Base-by-base conservation (phyloP, 2,113 vertebrate genomes). In the Vidua macroura region DNA sequence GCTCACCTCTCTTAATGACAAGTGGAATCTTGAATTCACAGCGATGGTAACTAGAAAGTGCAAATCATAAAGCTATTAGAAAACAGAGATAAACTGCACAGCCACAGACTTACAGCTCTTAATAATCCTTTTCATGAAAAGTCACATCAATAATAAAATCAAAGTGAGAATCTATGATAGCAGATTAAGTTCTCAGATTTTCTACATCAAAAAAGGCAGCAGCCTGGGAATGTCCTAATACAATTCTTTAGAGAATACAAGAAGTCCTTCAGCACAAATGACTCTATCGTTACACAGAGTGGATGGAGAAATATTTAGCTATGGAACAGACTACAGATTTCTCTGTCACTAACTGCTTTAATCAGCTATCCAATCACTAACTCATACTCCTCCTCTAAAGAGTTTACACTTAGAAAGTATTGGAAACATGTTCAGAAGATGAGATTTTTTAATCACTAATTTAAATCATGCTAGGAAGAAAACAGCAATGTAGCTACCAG, bases 1-100 rank as follows among this genome's bases (percentile, higher is more conserved):
- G 92, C 98, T 98, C 81, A 99, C 99, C 99, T 98, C 98, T 98
- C 96, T 99, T 99, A 93, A 99, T 98, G 84, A 98, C 92, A 14
- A 99, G 98, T 12, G 99, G 99, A 97, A 99, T 99, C 97, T 98
- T 99, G 97, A 99, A 99, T 97, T 99, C 99, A 98, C 99, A 99
- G 76, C 99, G 99, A 98, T 99, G 99, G 90, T 99, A 99, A 98
- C 99, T 99, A 95, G n/a, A 97, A 88, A 96, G 68, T 69, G 64
- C 49, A 95, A 97, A 95, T 83, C 1, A 0, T 18, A 90, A 86
- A 91, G 82, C 56, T 78, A 66, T 96, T 83, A 97, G 80, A 62
- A 59, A 93, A 82, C n/a, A 92, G 41, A 81, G 28, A 88, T 11
- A 69, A 92, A 95, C n/a, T 17, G 78, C 66, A n/a, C 2, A 55